Evolutionary conservation across 1,140 invertebrate species (phyloP).

Genomic region (Ostrea denselamellosa): DNA sequence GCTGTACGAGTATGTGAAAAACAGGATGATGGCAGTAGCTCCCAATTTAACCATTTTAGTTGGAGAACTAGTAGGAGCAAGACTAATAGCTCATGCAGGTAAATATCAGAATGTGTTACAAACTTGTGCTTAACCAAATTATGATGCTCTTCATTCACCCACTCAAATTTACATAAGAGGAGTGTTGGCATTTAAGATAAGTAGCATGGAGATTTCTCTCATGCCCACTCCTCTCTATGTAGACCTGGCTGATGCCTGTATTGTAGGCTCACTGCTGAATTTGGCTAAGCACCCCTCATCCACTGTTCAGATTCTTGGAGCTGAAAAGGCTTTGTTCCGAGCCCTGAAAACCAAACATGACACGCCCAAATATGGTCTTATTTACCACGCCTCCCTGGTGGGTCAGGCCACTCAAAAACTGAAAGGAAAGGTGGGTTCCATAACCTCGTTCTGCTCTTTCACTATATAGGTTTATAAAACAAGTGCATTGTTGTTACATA

Average conservation of each 20-base stretch:
- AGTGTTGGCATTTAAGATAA: not conserved
- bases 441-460: no score
- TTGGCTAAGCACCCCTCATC: conserved; percentile 99
- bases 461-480: not conserved
- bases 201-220: not conserved
- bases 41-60: conserved; percentile 97
- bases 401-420: conserved; percentile 91
- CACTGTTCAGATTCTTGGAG: conserved; percentile 98
- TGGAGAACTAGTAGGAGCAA: conserved; percentile 96
- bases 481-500: no score
- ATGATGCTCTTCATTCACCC: not conserved
- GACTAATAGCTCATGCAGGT: conserved; percentile 96
- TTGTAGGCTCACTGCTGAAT: conserved; percentile 91
- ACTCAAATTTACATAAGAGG: no score
- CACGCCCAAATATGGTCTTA: conserved; percentile 99
- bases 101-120: conserved; percentile 49
- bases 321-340: conserved; percentile 98
- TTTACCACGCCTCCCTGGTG: conserved; percentile 97
- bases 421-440: conserved; percentile 87
- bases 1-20: conserved; percentile 93
- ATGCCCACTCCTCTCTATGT: not conserved
- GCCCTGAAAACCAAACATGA: conserved; percentile 98
- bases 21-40: conserved; percentile 98
- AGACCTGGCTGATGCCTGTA: conserved; percentile 10
- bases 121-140: not conserved